These are phyloP conservation scores for Rhynchonycteris naso DNA, from an alignment of 2,797 vertebrate genomes.

Conservation along the genomic window DNA sequence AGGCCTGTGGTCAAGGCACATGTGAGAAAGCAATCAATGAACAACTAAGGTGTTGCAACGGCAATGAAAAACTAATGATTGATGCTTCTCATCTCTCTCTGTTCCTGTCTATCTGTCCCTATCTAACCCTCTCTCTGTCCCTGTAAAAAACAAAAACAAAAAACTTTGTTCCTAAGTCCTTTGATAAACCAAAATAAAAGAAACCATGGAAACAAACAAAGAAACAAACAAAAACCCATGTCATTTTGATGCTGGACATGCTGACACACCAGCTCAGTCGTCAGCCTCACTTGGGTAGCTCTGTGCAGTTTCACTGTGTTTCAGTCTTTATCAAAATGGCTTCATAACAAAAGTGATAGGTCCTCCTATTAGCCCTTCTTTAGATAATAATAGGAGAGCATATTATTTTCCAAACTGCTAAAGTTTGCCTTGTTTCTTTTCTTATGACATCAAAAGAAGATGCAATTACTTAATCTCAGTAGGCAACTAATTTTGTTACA, in stretches of 20 bases:
- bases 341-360: neutral
- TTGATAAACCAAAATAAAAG: constrained; percentile 50
- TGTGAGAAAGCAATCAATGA: no score
- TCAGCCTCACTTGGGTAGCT: neutral
- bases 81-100: no score
- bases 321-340: constrained; percentile 42
- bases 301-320: neutral
- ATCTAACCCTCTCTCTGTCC: no score
- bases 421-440: constrained; percentile 50
- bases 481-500: constrained; percentile 31
- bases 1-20: no score
- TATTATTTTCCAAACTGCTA: constrained; percentile 13
- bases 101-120: no score
- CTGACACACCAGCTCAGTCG: neutral
- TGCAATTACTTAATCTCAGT: constrained; percentile 34
- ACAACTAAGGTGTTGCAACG: no score
- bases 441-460: constrained; percentile 46
- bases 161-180: constrained; percentile 37
- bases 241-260: neutral
- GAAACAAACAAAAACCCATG: neutral
- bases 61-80: no score
- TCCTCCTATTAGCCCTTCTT: neutral
- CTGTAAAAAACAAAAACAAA: no score
- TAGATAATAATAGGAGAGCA: neutral
- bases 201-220: constrained; percentile 54